Conservation (phyloP, 2,797 vertebrate species). For the Spea hammondii region DNA sequence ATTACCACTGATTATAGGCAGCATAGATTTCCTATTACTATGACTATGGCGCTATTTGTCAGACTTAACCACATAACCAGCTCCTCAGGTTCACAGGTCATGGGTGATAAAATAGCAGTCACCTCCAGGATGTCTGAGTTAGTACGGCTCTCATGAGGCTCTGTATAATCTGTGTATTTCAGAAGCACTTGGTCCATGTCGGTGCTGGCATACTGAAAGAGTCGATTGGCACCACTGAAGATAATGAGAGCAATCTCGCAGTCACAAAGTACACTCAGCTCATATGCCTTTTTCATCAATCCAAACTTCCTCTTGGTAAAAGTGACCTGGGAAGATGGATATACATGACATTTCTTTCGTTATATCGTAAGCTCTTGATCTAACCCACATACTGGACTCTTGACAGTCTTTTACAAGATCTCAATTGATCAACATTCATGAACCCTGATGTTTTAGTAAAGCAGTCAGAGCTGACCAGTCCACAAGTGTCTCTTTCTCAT, state of each 20-base stretch:
- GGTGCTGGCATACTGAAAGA: conserved; percentile 96
- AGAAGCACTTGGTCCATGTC: conserved; percentile 95
- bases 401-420: no score
- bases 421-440: no score
- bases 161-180: conserved; percentile 95
- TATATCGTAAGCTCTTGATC: no score
- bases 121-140: conserved; percentile 89
- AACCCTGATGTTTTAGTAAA: not conserved
- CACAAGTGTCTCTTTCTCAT: not conserved
- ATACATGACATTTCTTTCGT: no score
- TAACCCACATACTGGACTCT: no score
- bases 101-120: not conserved
- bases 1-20: no score
- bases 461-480: not conserved
- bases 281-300: conserved; percentile 96
- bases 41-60: no score
- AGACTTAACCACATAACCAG: no score
- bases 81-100: not conserved
- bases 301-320: conserved; percentile 96
- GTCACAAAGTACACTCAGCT: conserved; percentile 94
- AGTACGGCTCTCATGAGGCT: conserved; percentile 94
- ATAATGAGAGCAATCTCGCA: conserved; percentile 98
- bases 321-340: conserved; percentile 74
- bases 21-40: no score
- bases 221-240: conserved; percentile 93